Base-by-base conservation (phyloP, 2,888 invertebrate species). In the Tillus elongatus region DNA sequence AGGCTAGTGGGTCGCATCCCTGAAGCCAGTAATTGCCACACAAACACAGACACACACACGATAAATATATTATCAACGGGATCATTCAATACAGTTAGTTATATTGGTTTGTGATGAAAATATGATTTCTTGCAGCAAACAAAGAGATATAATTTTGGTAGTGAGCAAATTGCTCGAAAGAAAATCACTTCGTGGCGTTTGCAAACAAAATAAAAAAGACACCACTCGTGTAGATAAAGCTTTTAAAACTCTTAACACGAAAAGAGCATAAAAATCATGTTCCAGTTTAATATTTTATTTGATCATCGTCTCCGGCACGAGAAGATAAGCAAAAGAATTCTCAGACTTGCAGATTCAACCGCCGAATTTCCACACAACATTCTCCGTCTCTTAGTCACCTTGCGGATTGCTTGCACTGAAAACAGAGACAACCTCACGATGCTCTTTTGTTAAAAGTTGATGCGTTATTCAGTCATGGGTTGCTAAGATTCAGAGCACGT, bases 201-300 rank as follows among this genome's bases (percentile, higher is more conserved):
- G 40, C 46, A 45, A 45, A 47, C 45, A 47, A 47, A 47, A 43
- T 45, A 42, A 43, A 49, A n/a, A 45, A 41, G 41, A 39, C 43
- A 44, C 42, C 44, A 42, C 46, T 49, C 42, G 49, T 43, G 39
- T 45, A 51, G 53, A 55, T 57, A 56, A 56, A 52, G 50, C 51
- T 58, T 58, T 60, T 57, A 58, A 60, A 58, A 62, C 56, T 50
- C 61, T 57, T 58, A 56, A 61, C 62, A 63, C 61, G 62, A 58
- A 64, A 57, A 50, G 53, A 51, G 57, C 61, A 60, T 64, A 62
- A 63, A 63, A 64, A 63, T 63, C 62, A 61, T 61, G 63, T 58
- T 57, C 58, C 54, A 54, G 53, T 58, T 63, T 62, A 62, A 64
- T 63, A 63, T 64, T 64, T 64, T 63, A 63, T 63, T 63, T 60